Evolutionary conservation across 2,113 vertebrate species (phyloP), one percentile per base, ranked within the genome.

Genomic region (Lophius piscatorius): DNA sequence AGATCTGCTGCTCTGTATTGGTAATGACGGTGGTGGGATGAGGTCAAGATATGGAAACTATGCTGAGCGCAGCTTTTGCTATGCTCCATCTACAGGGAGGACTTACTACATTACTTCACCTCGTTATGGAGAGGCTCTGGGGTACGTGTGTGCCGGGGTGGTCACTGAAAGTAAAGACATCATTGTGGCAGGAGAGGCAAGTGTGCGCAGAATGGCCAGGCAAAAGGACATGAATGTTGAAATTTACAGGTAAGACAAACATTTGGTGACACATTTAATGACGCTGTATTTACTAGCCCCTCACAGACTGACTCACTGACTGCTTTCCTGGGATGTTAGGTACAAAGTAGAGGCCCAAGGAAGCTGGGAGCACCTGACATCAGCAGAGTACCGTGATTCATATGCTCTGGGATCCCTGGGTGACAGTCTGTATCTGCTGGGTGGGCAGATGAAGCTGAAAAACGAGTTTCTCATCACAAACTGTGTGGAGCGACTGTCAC

Each of bases 371-470:
- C 92, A 81, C 57, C 70, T 99, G 60, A 95, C 94, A 60, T 92
- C 88, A 22, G 79, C 95, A 9, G 89, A 98, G 61, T 94, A 95
- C 71, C 93, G 97, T 35, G 97, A 99, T 56, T 94, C 96, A 14
- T 99, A 97, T 0, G 94, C 93, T 0, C 34, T 98, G 60, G 94
- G 91, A 22, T 92, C 91, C 13, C 17, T 93, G 66, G 90, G 80
- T 0, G 92, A 93, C 0, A 92, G 94, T 31, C 83, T 99, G 33
- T 99, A 97, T 28, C 65, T 99, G 10, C 81, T 97, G 45, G 97
- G 97, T 65, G 97, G 97, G 17, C 94, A 96, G 81, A 98, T 97
- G 95, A 98, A 93, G 85, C 81, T 94, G 70, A 99, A 99, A 84
- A 94, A 94, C 58, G 93, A 95, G 66, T 95, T 93, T 36, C 82